Evolutionary conservation across 2,888 invertebrate species (phyloP), one percentile per base, ranked within the genome.

Genomic region (Himalopsyche anomala): DNA sequence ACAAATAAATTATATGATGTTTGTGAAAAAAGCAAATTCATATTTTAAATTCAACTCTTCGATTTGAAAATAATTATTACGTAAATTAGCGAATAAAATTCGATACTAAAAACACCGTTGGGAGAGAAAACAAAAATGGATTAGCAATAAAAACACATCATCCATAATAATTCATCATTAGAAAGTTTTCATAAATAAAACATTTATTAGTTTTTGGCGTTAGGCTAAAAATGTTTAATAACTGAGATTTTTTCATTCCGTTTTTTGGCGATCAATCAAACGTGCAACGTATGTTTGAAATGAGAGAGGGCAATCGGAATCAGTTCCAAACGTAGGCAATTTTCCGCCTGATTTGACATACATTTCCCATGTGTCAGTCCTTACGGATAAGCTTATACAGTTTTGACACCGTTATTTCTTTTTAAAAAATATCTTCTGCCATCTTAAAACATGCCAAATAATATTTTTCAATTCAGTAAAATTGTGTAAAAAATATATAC

Each of bases 241-340:
- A 19, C 62, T 28, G 62, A 62, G 19, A 19, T 19, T 45, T 51
- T 62, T 62, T 62, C 19, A 62, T 62, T 62, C 62, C 62, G 62
- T 62, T 62, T 62, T 62, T 62, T 62, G 62, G 62, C 62, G 62
- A 62, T 62, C 62, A 62, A 62, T 62, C 62, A 62, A 62, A 62
- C 62, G 19, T 62, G 62, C 62, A 62, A 28, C 62, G 62, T 62
- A 62, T 62, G 62, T 15, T 28, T 9, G 19, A 62, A 62, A 19
- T 28, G 62, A 28, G 62, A 62, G 62, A 62, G 62, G 8, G 62
- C 62, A 62, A 62, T 19, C 62, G 62, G 62, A 62, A 62, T 62
- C 62, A 62, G 19, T 62, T 62, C 62, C 62, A 62, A 62, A 28
- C 62, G 62, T n/a, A 62, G 62, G 62, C 62, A 62, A 62, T 62